Evolutionary conservation across 2,888 invertebrate species (phyloP).

Genomic region (Dynastes grantii): DNA sequence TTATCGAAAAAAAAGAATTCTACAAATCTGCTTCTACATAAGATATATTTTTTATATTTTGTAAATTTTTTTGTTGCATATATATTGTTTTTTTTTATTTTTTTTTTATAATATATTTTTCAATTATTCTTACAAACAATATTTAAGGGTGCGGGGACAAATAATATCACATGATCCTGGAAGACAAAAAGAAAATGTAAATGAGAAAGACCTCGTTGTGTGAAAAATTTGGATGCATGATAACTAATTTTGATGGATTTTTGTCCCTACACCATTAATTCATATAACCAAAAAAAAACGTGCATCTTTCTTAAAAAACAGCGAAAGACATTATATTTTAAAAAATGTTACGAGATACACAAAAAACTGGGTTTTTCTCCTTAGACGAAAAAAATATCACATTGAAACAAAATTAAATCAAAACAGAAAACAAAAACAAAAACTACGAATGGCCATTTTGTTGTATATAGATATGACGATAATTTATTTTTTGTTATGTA

Average conservation of each 20-base stretch:
- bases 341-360: constrained; percentile 2
- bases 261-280: no score
- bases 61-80: background rate
- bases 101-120: constrained; percentile 25
- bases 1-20: background rate
- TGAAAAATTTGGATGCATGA: no score
- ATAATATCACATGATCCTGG: no score
- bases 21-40: no score
- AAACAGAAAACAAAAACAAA: constrained; percentile 6
- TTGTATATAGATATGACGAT: background rate
- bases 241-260: no score
- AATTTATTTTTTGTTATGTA: no score
- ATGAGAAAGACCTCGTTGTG: no score
- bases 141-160: background rate
- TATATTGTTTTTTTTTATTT: background rate
- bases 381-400: constrained; percentile 7
- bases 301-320: background rate
- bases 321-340: constrained; percentile 2
- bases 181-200: no score
- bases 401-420: constrained; percentile 16
- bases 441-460: no score
- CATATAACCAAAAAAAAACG: background rate
- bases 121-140: background rate
- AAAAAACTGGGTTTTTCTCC: background rate
- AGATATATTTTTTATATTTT: no score